These are phyloP conservation scores for Drosophila falleni DNA, from an alignment of 2,888 invertebrate genomes.

Conservation along the genomic window DNA sequence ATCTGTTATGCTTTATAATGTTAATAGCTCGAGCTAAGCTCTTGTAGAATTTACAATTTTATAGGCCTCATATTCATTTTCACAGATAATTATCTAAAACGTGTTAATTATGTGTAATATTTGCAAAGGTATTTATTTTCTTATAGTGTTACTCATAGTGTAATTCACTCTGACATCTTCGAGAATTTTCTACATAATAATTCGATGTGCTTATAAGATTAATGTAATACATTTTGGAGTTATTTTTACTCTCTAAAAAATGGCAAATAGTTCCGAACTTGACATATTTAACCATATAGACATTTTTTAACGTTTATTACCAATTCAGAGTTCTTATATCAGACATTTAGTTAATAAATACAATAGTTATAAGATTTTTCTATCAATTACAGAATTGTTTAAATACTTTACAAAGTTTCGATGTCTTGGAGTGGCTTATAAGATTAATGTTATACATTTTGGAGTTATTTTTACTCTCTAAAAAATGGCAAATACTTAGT, in stretches of 20 bases:
- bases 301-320: background rate
- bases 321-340: background rate
- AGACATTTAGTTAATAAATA: background rate
- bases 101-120: slow-evolving; percentile 1
- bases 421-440: background rate
- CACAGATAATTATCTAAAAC: slow-evolving; percentile 16
- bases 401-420: background rate
- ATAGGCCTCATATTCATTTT: slow-evolving; percentile 8
- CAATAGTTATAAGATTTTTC: background rate
- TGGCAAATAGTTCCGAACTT: background rate
- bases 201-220: background rate
- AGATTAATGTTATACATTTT: background rate
- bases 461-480: background rate
- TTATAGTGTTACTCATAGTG: background rate
- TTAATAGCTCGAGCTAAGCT: background rate
- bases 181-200: background rate
- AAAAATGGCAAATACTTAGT: background rate
- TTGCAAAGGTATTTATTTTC: no score
- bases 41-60: slow-evolving; percentile 7
- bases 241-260: background rate
- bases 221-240: background rate
- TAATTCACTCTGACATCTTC: background rate
- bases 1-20: slow-evolving; percentile 11
- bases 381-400: background rate
- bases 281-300: background rate